Base-by-base conservation (phyloP, 2,888 invertebrate species). In the Xanthorhoe spadicearia region DNA sequence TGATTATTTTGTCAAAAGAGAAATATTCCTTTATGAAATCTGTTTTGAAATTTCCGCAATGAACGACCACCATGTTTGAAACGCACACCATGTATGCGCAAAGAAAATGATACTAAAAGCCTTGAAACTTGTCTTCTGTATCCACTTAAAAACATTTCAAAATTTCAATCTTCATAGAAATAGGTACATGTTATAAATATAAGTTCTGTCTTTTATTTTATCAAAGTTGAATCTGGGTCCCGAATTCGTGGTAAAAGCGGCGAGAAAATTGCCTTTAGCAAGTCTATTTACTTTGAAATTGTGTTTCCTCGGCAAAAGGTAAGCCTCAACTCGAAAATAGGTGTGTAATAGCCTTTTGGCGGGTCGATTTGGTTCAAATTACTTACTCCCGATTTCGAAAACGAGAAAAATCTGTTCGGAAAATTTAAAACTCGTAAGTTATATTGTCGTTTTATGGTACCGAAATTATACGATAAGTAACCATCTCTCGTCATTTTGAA, bases 271-370 rank as follows among this genome's bases (percentile, higher is more conserved):
- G 49, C 38, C 35, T 55, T 49, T 38, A 17, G 19, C 32, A 54
- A 48, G 48, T 61, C 59, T 61, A 61, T 35, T 61, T 54, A 19
- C 32, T 61, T 61, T 35, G 54, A 54, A 54, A 51, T 61, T 54
- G 61, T 61, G 19, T 61, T 59, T 59, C 23, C 59, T 59, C 59
- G 48, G 54, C 32, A 49, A 35, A 54, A 61, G 18, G 61, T 61
- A 32, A 54, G 54, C 61, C 49, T 54, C 48, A 15, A 5, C 49
- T 35, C 19, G n/a, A 35, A 49, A 61, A 54, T 49, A 35, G 54
- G 51, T 51, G 50, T 10, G 23, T 51, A 54, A 38, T 38, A 13
- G 38, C 38, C 38, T 48, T 48, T 48, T 48, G 15, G 48, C 17
- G 15, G 48, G 15, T 15, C 15, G 48, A 0, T 48, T 48, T 48